A percentile compares a stretch with the other conserved stretches of the same genome.
These are phyloP conservation scores for Pseudois nayaur DNA, from an alignment of 2,113 vertebrate genomes.

Conservation along the genomic window DNA sequence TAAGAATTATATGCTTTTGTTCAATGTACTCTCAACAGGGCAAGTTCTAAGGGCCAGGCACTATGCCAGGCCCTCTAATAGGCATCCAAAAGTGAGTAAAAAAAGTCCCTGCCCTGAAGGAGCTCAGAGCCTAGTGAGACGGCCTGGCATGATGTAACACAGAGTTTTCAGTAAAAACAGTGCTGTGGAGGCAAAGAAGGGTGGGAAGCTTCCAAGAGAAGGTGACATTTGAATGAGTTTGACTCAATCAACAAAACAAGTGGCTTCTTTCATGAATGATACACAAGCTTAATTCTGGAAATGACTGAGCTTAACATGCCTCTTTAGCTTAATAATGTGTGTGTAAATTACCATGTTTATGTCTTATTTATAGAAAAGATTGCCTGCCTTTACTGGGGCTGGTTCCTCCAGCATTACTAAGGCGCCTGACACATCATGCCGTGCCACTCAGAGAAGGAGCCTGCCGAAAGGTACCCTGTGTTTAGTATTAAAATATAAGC, in stretches of 20 bases:
- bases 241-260: not conserved
- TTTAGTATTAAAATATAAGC: constrained; percentile 3
- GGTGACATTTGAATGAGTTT: not conserved
- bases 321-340: not conserved
- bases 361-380: constrained; percentile 62
- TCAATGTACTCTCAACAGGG: not conserved
- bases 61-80: not conserved
- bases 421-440: not conserved
- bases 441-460: not conserved
- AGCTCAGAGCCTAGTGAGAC: not conserved
- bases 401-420: constrained; percentile 24
- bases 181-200: not conserved
- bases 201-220: not conserved
- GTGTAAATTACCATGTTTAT: constrained; percentile 15
- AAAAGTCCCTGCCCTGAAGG: not conserved
- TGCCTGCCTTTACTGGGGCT: constrained; percentile 11
- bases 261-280: not conserved
- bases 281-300: not conserved
- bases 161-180: not conserved
- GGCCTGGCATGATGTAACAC: not conserved
- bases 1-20: not conserved
- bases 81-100: not conserved
- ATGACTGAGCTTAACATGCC: not conserved
- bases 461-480: not conserved
- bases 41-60: not conserved